Evolutionary conservation across 92 coral and sea anemone genomes (phyloP).

Genomic region (Phenganax stokvisi): DNA sequence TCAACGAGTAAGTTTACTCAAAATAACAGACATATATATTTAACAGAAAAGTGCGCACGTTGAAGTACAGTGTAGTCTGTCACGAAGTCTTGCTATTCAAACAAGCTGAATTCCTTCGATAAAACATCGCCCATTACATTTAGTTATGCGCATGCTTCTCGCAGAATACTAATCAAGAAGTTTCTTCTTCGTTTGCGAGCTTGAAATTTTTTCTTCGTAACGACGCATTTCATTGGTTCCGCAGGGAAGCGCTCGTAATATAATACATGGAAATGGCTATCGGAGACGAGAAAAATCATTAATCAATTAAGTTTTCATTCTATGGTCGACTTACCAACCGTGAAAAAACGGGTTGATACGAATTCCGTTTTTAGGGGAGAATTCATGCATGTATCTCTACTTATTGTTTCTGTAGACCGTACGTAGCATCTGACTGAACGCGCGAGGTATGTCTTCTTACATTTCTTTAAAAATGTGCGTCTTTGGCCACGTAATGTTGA

Average conservation of each 20-base stretch:
- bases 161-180: background rate
- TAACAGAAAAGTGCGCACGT: background rate
- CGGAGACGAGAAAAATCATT: conserved; percentile 5
- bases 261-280: conserved; percentile 11
- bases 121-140: background rate
- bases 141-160: background rate
- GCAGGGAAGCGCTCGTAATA: background rate
- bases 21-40: too few species aligned
- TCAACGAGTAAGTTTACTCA: too few species aligned
- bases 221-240: conserved; percentile 4
- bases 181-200: background rate
- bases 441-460: background rate
- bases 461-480: background rate
- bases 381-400: conserved; percentile 7
- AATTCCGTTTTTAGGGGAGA: background rate
- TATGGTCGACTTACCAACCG: background rate
- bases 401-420: background rate
- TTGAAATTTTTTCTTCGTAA: background rate
- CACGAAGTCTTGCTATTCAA: background rate
- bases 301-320: conserved; percentile 4
- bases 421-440: background rate
- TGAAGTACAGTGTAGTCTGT: background rate
- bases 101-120: conserved; percentile 3
- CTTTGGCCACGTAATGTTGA: conserved; percentile 18
- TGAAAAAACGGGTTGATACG: background rate